These are phyloP conservation scores for Stegodyphus mimosarum DNA, from an alignment of 1,140 invertebrate species.

Conservation along the genomic window DNA sequence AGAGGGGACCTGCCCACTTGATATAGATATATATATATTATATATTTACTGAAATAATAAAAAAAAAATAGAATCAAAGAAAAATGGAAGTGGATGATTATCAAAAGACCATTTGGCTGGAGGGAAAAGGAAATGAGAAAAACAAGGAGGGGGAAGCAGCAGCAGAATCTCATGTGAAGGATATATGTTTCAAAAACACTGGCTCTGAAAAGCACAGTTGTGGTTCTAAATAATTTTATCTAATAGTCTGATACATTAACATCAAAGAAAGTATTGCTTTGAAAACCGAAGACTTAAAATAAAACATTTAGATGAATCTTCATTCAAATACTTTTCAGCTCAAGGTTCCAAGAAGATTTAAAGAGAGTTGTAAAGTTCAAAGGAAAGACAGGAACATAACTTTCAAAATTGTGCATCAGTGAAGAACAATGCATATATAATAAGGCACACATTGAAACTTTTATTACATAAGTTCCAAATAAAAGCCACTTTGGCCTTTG, in stretches of 20 bases:
- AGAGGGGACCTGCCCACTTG: slow-evolving; percentile 9
- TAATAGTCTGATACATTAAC: background rate
- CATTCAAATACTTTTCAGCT: no score
- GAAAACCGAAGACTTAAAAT: no score
- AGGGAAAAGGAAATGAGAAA: no score
- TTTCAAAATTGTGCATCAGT: slow-evolving; percentile 7
- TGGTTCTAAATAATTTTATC: no score
- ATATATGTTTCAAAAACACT: no score
- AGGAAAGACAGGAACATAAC: background rate
- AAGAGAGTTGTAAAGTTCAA: background rate
- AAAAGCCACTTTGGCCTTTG: slow-evolving; percentile 58
- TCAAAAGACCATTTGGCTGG: no score
- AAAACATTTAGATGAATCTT: no score
- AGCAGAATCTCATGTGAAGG: no score
- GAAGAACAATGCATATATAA: slow-evolving; percentile 15
- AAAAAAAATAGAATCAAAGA: background rate
- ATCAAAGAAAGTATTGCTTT: background rate
- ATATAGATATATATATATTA: background rate
- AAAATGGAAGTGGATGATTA: background rate
- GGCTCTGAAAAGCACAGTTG: background rate
- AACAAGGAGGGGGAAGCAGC: no score
- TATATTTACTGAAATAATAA: background rate
- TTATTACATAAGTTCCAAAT: slow-evolving; percentile 58
- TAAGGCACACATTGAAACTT: slow-evolving; percentile 60
- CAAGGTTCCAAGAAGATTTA: no score